Conservation (phyloP, 2,113 vertebrate species). For the Labeo catla region DNA sequence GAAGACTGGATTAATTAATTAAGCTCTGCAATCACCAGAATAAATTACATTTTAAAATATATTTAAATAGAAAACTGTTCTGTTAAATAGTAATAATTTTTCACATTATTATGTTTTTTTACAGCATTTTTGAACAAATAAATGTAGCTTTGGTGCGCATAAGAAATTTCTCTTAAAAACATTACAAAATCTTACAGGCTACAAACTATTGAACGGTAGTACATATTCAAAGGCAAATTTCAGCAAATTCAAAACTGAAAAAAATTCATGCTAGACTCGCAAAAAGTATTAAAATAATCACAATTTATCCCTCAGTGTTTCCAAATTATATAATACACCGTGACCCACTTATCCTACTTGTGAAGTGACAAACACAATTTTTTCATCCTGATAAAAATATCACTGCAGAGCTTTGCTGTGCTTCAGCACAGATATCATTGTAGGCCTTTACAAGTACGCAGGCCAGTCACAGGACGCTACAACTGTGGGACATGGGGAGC, state of each 20-base stretch:
- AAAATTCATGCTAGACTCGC: neutral
- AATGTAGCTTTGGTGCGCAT: neutral
- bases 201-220: neutral
- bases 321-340: neutral
- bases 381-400: constrained; percentile 28
- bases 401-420: neutral
- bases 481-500: constrained; percentile 54
- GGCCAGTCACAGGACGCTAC: constrained; percentile 49
- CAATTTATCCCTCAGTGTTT: neutral
- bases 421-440: neutral
- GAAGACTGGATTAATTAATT: too few species aligned
- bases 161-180: neutral
- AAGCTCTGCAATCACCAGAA: too few species aligned
- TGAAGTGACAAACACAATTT: neutral
- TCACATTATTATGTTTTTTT: neutral
- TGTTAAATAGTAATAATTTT: neutral
- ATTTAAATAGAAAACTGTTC: neutral
- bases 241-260: neutral
- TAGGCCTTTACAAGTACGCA: constrained; percentile 46
- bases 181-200: neutral
- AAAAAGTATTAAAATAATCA: neutral
- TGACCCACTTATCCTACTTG: neutral
- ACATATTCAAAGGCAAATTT: neutral
- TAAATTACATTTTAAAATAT: too few species aligned
- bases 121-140: neutral